Base-by-base conservation (phyloP, 2,113 vertebrate species). In the Acrocephalus kingi region DNA sequence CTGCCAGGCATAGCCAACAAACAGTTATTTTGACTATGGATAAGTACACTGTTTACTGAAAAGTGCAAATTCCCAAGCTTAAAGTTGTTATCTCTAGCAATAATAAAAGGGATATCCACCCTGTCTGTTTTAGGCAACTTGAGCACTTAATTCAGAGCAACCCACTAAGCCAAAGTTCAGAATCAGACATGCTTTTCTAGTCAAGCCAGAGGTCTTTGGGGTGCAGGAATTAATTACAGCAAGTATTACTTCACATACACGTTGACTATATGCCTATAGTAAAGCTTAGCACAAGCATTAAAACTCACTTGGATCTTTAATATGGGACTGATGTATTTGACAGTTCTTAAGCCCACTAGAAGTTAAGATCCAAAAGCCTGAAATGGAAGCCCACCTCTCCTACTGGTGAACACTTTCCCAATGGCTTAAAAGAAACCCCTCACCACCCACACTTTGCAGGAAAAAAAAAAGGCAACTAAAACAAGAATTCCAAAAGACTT, bases 361-460 rank as follows among this genome's bases (percentile, higher is more conserved):
- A 89, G 16, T 21, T 56, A 15, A 21, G 30, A 87, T 76, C 11
- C 59, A 62, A 82, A 85, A 77, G 37, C 9, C 61, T 71, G 25
- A 62, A 72, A 9, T 5, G 0, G 20, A 87, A 51, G 31, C 7
- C 11, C 20, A 75, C 11, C 8, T 75, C 69, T 74, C 30, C 23
- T 49, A 66, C 45, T 11, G 37, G 24, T 35, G 19, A 81, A 51
- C 18, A 24, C 9, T 13, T 81, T 25, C 11, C 23, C 37, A 71
- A 30, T 1, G 6, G 4, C 30, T 33, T 90, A 24, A 79, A 86
- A 61, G 71, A 64, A 21, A 3, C 5, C 5, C 22, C 22, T 61
- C 2, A 43, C 4, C 13, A 49, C 8, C 3, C 18, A 2, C 18
- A 2, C 14, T 27, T 30, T 7, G 7, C 6, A 55, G 23, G 8